phyloP scores from a whole-genome alignment of 2,888 invertebrate species.

The Diploptera punctata region DNA sequence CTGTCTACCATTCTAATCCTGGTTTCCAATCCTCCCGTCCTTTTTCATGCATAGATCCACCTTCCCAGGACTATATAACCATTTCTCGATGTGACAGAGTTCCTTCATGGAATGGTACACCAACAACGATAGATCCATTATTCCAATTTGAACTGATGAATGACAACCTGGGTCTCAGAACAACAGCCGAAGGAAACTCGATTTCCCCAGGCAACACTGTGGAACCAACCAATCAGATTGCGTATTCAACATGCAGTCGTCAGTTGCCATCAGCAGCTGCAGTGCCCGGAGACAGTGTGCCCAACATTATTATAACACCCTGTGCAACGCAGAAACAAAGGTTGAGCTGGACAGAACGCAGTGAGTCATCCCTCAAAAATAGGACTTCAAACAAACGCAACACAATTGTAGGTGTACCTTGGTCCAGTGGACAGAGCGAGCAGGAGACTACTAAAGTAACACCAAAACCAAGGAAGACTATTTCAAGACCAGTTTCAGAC shows the following conservation, averaged over 20 bases:
- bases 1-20: slow-evolving; percentile 52
- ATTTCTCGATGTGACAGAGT: slow-evolving; percentile 84
- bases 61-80: slow-evolving; percentile 84
- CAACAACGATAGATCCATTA: slow-evolving; percentile 49
- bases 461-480: too few relatives aligned
- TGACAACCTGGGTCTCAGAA: slow-evolving; percentile 83
- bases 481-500: too few relatives aligned
- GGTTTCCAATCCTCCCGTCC: slow-evolving; percentile 72
- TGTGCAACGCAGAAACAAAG: too few relatives aligned
- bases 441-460: too few relatives aligned
- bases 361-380: too few relatives aligned
- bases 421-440: too few relatives aligned
- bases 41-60: slow-evolving; percentile 66
- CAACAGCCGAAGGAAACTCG: slow-evolving; percentile 85
- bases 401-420: too few relatives aligned
- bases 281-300: too few relatives aligned
- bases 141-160: slow-evolving; percentile 74
- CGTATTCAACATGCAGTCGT: slow-evolving; percentile 21
- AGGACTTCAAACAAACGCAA: too few relatives aligned
- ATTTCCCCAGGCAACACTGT: slow-evolving; percentile 73
- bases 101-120: slow-evolving; percentile 76
- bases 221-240: not conserved
- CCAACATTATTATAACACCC: too few relatives aligned
- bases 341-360: too few relatives aligned
- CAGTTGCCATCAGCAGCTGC: slow-evolving; percentile 63